phyloP scores from a whole-genome alignment of 2,888 invertebrate species.

The Lepetodrilus schrolli region DNA sequence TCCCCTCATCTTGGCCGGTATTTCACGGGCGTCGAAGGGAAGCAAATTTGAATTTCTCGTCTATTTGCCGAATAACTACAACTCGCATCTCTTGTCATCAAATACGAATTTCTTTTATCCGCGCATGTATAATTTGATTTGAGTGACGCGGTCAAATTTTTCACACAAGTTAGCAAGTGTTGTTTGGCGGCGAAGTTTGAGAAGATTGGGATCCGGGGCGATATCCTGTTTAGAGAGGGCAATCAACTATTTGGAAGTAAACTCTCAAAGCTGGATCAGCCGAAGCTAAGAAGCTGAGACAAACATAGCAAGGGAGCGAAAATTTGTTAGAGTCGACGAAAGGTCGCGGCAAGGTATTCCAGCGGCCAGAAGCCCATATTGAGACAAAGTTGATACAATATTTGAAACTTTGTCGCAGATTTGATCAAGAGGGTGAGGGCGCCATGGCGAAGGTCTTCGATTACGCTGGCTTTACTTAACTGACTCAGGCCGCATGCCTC shows the following conservation, averaged over 20 bases:
- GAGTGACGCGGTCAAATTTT: slow-evolving; percentile 25
- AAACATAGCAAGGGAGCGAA: slow-evolving; percentile 1
- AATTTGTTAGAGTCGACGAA: slow-evolving; percentile 18
- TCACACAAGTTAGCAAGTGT: slow-evolving; percentile 26
- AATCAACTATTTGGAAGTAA: slow-evolving; percentile 9
- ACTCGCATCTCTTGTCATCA: slow-evolving; percentile 18
- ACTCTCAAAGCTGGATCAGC: not conserved
- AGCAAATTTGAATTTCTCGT: slow-evolving; percentile 25
- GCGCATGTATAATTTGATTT: slow-evolving; percentile 27
- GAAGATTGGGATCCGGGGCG: not conserved
- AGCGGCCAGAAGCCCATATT: not conserved
- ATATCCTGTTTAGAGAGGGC: slow-evolving; percentile 15
- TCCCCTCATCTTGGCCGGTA: not conserved
- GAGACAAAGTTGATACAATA: slow-evolving; percentile 17
- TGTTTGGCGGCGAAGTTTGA: slow-evolving; percentile 20
- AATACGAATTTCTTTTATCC: slow-evolving; percentile 27
- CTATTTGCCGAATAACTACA: slow-evolving; percentile 21
- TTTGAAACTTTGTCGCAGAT: slow-evolving; percentile 17
- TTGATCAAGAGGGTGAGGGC: not conserved
- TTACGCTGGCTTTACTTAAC: not conserved
- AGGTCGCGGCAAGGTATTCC: not conserved
- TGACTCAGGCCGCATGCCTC: slow-evolving; percentile 4
- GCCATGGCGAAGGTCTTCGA: not conserved
- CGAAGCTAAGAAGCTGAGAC: not conserved
- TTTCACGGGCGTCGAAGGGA: slow-evolving; percentile 20